Evolutionary conservation across 1,140 invertebrate species (phyloP).

Genomic region (Nymphalis io): DNA sequence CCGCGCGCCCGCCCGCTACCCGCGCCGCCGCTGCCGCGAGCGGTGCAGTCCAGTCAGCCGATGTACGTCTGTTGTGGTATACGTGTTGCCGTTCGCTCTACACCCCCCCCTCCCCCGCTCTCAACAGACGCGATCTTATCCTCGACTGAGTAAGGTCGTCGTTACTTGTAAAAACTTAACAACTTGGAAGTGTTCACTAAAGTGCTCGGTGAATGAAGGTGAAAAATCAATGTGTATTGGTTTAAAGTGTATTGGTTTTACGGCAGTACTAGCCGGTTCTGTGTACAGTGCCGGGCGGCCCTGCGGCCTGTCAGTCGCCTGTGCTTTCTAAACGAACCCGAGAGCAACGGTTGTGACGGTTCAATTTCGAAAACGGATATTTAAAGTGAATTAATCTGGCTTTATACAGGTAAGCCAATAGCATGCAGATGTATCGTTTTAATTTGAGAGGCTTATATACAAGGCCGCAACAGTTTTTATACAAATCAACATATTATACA

Average conservation of each 20-base stretch:
- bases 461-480: background rate
- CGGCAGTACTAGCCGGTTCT: slow-evolving; percentile 37
- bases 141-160: slow-evolving; percentile 33
- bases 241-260: slow-evolving; percentile 35
- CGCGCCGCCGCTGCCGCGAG: slow-evolving; percentile 34
- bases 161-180: slow-evolving; percentile 29
- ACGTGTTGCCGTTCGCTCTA: slow-evolving; percentile 19
- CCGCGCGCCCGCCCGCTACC: slow-evolving; percentile 28
- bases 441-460: background rate
- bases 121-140: slow-evolving; percentile 41
- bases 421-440: background rate
- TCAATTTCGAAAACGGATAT: slow-evolving; percentile 37
- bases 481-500: background rate
- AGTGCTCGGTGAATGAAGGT: slow-evolving; percentile 33
- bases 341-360: slow-evolving; percentile 35
- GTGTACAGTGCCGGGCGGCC: slow-evolving; percentile 34
- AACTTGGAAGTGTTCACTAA: slow-evolving; percentile 29
- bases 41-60: slow-evolving; percentile 56
- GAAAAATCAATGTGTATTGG: slow-evolving; percentile 37
- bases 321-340: slow-evolving; percentile 51
- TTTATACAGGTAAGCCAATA: slow-evolving; percentile 28
- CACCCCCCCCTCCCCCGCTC: slow-evolving; percentile 39
- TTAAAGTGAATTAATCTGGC: slow-evolving; percentile 34
- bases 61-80: slow-evolving; percentile 22
- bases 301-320: slow-evolving; percentile 37